These are phyloP conservation scores for Phrynocephalus forsythii DNA, from an alignment of 2,797 vertebrate species.

Conservation along the genomic window DNA sequence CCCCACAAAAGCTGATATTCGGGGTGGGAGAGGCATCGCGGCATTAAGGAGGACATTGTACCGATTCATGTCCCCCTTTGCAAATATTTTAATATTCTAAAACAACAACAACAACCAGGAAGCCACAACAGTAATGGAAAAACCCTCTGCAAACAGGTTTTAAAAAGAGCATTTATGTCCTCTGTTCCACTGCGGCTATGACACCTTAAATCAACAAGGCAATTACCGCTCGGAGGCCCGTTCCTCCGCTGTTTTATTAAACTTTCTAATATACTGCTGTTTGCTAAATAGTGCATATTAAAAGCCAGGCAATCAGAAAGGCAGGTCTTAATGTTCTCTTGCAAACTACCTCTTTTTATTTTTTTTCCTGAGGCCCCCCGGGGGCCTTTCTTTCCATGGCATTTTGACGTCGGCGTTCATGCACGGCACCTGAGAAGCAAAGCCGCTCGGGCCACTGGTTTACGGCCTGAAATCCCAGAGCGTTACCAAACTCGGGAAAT, in stretches of 20 bases:
- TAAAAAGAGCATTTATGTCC: constrained; percentile 57
- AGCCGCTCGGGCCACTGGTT: neutral
- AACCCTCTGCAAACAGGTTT: constrained; percentile 67
- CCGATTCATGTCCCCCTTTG: neutral
- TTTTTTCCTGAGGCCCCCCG: constrained; percentile 44
- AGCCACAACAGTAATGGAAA: constrained; percentile 62
- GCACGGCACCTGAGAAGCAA: neutral
- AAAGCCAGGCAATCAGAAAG: constrained; percentile 70
- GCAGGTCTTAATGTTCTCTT: constrained; percentile 60
- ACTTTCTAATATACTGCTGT: constrained; percentile 75
- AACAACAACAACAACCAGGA: neutral
- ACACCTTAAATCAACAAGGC: constrained; percentile 77
- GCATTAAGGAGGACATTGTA: neutral
- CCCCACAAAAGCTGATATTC: no score
- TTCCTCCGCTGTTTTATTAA: constrained; percentile 77
- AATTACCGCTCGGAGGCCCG: constrained; percentile 76
- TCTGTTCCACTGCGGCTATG: constrained; percentile 63
- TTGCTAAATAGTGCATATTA: constrained; percentile 76
- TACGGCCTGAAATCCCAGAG: no score
- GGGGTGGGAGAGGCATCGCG: neutral
- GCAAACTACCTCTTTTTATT: constrained; percentile 37
- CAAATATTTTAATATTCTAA: constrained; percentile 35
- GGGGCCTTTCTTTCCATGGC: constrained; percentile 18
- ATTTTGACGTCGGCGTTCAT: neutral
- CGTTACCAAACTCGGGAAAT: no score